Base-by-base conservation (phyloP, 2,797 vertebrate species). In the Gephyroberyx darwinii region DNA sequence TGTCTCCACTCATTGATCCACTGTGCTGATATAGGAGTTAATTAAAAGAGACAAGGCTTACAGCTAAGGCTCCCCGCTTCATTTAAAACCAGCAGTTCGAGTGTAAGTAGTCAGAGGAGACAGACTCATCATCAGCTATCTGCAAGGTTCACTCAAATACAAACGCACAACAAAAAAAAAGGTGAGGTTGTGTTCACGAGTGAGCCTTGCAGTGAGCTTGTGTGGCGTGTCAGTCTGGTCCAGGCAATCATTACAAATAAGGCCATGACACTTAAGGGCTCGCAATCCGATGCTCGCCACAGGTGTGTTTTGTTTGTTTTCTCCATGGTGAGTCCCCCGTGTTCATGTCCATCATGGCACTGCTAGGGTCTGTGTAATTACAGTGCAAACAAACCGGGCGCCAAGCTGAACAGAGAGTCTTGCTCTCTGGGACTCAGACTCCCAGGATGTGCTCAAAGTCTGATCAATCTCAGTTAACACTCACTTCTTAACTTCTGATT, bases 281-380 rank as follows among this genome's bases (percentile, higher is more conserved):
- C 62, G 19, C 50, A 61, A 69, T 71, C 59, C 56, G 79, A 70
- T 65, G 74, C 77, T 50, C 71, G 65, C 50, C 63, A 30, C 37
- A 84, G 74, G 75, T 76, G 78, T 74, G 73, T 47, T 77, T 51
- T 86, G 69, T 84, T 84, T 85, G 69, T 83, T 76, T 80, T 81
- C 73, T 74, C 77, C 70, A 80, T 80, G 62, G 79, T 69, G 78
- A 86, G 81, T 86, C 70, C 65, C 62, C 57, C 47, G 77, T 61
- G 70, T 72, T 79, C 70, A 50, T 70, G 78, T 87, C 75, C 67
- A 68, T 69, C 66, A 59, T 79, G 84, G 85, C 86, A 63, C 77
- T 16, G 61, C 72, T 62, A 75, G 75, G 80, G 59, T 67, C 67
- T 70, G 72, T 75, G 78, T 90, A 91, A 93, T 92, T 90, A 87